phyloP scores from a whole-genome alignment of 2,797 vertebrate species.

The Danio aesculapii region DNA sequence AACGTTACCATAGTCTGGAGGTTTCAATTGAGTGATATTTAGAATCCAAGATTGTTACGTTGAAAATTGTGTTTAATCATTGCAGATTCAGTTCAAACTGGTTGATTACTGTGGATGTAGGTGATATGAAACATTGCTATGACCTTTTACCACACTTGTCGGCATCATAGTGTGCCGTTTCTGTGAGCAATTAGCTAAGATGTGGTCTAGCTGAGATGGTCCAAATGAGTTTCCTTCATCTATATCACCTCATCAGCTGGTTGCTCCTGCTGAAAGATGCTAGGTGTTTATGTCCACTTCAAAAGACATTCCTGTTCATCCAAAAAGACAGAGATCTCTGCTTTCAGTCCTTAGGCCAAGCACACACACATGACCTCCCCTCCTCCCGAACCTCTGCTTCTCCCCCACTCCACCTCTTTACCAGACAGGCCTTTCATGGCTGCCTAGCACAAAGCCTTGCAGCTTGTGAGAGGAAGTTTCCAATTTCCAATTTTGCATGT shows the following conservation, averaged over 20 bases:
- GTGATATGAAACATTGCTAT: constrained; percentile 1
- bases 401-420: constrained; percentile 46
- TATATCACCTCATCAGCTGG: constrained; percentile 59
- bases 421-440: constrained; percentile 76
- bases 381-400: constrained; percentile 51
- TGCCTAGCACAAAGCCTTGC: constrained; percentile 78
- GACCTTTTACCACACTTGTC: neutral
- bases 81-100: neutral
- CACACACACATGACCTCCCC: constrained; percentile 67
- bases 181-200: constrained; percentile 45
- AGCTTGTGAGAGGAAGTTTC: constrained; percentile 81
- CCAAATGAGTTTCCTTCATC: constrained; percentile 46
- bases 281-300: constrained; percentile 57
- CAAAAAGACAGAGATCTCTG: constrained; percentile 73
- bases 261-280: constrained; percentile 61
- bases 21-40: neutral
- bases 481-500: constrained; percentile 77
- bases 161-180: neutral
- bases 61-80: neutral
- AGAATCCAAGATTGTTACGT: neutral
- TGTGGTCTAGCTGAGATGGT: constrained; percentile 24
- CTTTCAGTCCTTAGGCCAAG: constrained; percentile 73
- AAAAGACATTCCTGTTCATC: constrained; percentile 61
- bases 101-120: constrained; percentile 12
- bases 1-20: constrained; percentile 27